phyloP scores from a whole-genome alignment of 2,797 vertebrate species.

The Chiloscyllium punctatum region DNA sequence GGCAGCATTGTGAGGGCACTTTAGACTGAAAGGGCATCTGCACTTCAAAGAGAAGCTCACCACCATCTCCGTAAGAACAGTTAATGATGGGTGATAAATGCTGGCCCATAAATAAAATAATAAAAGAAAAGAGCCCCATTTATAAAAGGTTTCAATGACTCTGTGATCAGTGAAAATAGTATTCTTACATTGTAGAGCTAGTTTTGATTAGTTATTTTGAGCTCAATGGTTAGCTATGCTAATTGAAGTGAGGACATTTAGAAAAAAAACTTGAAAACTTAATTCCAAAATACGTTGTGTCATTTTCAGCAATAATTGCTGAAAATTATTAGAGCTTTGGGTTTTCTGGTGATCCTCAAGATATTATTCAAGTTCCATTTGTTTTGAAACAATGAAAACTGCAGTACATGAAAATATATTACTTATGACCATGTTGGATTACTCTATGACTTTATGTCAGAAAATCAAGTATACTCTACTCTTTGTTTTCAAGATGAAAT shows the following conservation, averaged over 20 bases:
- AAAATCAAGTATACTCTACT: neutral
- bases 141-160: neutral
- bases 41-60: too few species aligned
- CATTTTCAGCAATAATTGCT: neutral
- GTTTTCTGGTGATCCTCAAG: neutral
- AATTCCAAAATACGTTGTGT: neutral
- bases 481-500: neutral
- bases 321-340: neutral
- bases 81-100: too few species aligned
- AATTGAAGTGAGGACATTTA: neutral
- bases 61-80: too few species aligned
- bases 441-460: too few species aligned
- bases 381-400: neutral
- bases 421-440: neutral
- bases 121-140: too few species aligned
- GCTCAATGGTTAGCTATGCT: neutral
- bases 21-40: too few species aligned
- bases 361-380: neutral
- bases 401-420: neutral
- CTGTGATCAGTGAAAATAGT: neutral
- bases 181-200: neutral
- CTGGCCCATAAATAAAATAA: too few species aligned
- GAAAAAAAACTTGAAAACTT: neutral
- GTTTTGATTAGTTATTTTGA: neutral
- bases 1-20: too few species aligned